Evolutionary conservation across 2,113 vertebrate species (phyloP), one percentile per base, ranked within the genome.

Genomic region (Indicator indicator): DNA sequence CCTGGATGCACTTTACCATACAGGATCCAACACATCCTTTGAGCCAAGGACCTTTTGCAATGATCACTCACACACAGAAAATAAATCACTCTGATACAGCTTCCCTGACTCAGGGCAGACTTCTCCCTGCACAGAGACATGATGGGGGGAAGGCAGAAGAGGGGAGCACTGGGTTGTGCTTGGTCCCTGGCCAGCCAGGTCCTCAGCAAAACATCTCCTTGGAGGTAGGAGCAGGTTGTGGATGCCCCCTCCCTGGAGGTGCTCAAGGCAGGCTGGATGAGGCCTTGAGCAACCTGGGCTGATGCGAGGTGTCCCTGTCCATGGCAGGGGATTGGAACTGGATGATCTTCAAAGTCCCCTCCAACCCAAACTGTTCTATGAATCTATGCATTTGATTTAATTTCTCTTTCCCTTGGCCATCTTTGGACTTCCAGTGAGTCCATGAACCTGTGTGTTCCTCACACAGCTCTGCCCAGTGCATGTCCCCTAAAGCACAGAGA

Each of bases 21-120:
- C 76, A 72, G 86, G 95, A 97, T 67, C 74, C 42, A 70, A 95
- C 59, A n/a, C 96, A 74, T 95, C 96, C 78, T 55, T 96, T 89
- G 95, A 94, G 88, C 30, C 7, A 1, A n/a, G 92, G 73, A 88
- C 86, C 93, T 81, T 24, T 95, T 89, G 91, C 93, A 78, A 6
- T 91, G 83, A 80, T 82, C 72, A 32, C 80, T 74, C 27, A 4
- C 46, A 54, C 42, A 40, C 52, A 19, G 23, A 42, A n/a, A 85
- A 90, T 62, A n/a, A 92, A 23, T 55, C 36, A 36, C 38, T 56
- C 62, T 40, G 87, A 44, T 17, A 5, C 55, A 15, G 52, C 30
- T 88, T 54, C 72, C 17, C 44, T 11, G 59, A 36, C 33, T 89
- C 63, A 6, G 52, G 80, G 73, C 90, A 90, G 80, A 9, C 56